phyloP scores from a whole-genome alignment of 2,113 vertebrate genomes.

The Mugil cephalus region DNA sequence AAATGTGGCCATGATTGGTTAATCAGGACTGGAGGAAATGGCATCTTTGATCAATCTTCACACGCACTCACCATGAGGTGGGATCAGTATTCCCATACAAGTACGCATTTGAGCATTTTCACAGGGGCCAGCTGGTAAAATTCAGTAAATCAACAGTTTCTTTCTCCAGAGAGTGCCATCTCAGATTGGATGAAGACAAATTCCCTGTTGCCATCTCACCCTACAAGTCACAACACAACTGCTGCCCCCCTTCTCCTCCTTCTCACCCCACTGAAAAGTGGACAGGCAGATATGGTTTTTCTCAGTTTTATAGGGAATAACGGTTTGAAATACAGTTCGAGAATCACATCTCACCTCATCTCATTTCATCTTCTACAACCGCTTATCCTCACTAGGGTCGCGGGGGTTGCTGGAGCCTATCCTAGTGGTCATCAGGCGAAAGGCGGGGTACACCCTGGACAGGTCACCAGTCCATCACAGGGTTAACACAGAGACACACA shows the following conservation, averaged over 20 bases:
- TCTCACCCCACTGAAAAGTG: too few relatives aligned
- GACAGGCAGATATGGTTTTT: too few relatives aligned
- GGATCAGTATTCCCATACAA: neutral
- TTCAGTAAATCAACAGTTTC: slow-evolving; percentile 6
- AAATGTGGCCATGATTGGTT: slow-evolving; percentile 43
- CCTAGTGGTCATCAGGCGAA: too few relatives aligned
- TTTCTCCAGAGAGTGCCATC: neutral
- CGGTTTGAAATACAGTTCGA: too few relatives aligned
- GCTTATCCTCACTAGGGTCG: too few relatives aligned
- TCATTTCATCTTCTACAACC: too few relatives aligned
- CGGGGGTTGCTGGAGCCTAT: too few relatives aligned
- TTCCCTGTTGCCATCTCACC: slow-evolving; percentile 30
- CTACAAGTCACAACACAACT: slow-evolving; percentile 18
- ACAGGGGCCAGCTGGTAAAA: slow-evolving; percentile 24
- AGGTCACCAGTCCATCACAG: too few relatives aligned
- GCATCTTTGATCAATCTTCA: neutral
- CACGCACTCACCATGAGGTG: neutral
- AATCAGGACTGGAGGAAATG: slow-evolving; percentile 35
- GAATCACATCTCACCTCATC: too few relatives aligned
- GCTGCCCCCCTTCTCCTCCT: neutral
- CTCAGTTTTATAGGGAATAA: too few relatives aligned
- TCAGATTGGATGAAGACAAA: slow-evolving; percentile 22
- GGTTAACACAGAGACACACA: too few relatives aligned
- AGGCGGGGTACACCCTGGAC: too few relatives aligned
- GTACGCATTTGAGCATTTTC: slow-evolving; percentile 28